Evolutionary conservation across 2,113 vertebrate genomes (phyloP).

Genomic region (Dissostichus mawsoni): DNA sequence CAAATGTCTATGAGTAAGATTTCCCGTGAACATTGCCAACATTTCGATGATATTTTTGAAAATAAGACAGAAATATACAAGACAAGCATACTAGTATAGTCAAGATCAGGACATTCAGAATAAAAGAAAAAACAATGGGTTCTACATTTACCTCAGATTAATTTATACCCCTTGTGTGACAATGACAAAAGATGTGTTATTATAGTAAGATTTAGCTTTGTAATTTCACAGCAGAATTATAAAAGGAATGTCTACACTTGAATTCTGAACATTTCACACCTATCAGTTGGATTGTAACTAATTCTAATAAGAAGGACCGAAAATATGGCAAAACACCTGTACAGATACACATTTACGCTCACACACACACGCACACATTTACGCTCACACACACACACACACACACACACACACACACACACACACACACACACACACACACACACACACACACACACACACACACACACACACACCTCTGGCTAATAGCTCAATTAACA

Average conservation of each 20-base stretch:
- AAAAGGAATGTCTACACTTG: not conserved
- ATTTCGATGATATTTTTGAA: not conserved
- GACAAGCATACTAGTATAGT: not conserved
- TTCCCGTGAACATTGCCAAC: not conserved
- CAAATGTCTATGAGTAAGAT: slow-evolving; percentile 3
- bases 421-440: slow-evolving; percentile 33
- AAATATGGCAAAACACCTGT: slow-evolving; percentile 48
- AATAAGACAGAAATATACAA: not conserved
- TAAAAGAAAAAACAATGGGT: not conserved
- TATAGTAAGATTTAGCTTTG: not conserved
- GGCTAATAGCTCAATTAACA: slow-evolving; percentile 80
- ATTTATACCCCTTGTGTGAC: not conserved
- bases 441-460: slow-evolving; percentile 19
- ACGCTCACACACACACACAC: slow-evolving; percentile 30
- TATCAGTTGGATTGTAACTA: slow-evolving; percentile 16
- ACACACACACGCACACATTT: no score
- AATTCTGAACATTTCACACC: slow-evolving; percentile 15
- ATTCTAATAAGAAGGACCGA: slow-evolving; percentile 32
- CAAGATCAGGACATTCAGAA: not conserved
- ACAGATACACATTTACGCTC: not conserved
- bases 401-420: slow-evolving; percentile 1
- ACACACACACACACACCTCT: slow-evolving; percentile 50
- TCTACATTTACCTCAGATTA: not conserved
- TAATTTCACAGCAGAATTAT: not conserved
- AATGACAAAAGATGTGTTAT: not conserved